Percentiles rank a stretch among this genome's conserved stretches.
phyloP scores from a whole-genome alignment of 2,888 invertebrate species.

The Mesochorus sp. region DNA sequence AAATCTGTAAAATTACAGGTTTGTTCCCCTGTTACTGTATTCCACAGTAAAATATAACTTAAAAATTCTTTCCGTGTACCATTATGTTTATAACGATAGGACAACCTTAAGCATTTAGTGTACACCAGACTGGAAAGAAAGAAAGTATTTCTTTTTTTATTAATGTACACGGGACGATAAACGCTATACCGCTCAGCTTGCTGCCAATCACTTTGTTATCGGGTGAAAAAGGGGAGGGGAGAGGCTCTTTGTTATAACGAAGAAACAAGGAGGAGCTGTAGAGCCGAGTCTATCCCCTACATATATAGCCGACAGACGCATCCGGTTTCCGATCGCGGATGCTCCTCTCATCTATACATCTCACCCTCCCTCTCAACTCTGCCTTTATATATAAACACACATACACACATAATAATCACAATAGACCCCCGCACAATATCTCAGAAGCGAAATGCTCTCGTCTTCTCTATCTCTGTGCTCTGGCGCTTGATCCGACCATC shows the following conservation, averaged over 20 bases:
- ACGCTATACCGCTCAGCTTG: constrained; percentile 19
- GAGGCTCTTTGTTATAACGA: constrained; percentile 73
- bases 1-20: too few species aligned
- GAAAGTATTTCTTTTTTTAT: too few species aligned
- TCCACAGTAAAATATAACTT: too few species aligned
- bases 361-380: constrained; percentile 8
- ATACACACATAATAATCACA: background rate
- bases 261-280: constrained; percentile 39
- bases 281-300: background rate
- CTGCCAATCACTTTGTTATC: constrained; percentile 78
- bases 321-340: constrained; percentile 74
- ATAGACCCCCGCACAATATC: constrained; percentile 12
- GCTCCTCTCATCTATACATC: constrained; percentile 35
- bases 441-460: constrained; percentile 1
- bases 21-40: too few species aligned
- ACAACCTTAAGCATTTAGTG: too few species aligned
- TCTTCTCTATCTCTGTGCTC: constrained; percentile 2
- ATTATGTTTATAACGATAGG: too few species aligned
- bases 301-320: constrained; percentile 68
- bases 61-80: too few species aligned
- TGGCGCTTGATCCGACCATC: constrained; percentile 17
- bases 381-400: background rate
- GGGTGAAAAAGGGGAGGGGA: too few species aligned
- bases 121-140: too few species aligned
- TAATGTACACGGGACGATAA: constrained; percentile 17